phyloP scores from a whole-genome alignment of 2,113 vertebrate genomes.

The Spilogale gracilis region DNA sequence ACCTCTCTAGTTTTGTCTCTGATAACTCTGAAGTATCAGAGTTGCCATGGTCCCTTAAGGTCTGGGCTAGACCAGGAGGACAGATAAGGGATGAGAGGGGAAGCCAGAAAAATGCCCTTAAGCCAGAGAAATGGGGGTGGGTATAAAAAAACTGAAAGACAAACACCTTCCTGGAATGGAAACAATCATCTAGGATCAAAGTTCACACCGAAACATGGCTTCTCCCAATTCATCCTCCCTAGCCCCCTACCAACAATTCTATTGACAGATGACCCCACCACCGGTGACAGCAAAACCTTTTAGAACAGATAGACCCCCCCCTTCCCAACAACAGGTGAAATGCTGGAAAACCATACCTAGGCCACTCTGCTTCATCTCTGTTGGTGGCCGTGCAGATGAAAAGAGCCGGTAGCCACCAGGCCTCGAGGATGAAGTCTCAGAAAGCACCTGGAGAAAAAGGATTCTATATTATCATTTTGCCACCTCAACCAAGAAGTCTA shows the following conservation, averaged over 20 bases:
- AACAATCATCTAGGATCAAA: conserved; percentile 33
- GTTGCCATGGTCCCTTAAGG: conserved; percentile 68
- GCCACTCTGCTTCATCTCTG: conserved; percentile 98
- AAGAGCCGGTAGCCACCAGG: conserved; percentile 96
- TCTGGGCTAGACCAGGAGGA: conserved; percentile 61
- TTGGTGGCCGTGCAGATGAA: conserved; percentile 95
- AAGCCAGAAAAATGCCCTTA: conserved; percentile 66
- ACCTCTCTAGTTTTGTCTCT: conserved; percentile 71
- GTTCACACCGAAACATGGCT: conserved; percentile 1
- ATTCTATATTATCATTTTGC: not conserved
- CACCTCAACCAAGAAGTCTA: not conserved
- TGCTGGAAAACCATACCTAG: conserved; percentile 91
- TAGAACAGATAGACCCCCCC: conserved; percentile 61
- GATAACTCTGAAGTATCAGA: conserved; percentile 75
- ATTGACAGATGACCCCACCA: not conserved
- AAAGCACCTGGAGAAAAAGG: conserved; percentile 92
- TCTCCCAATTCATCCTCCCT: conserved; percentile 35
- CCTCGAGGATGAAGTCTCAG: conserved; percentile 95
- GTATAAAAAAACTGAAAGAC: conserved; percentile 49
- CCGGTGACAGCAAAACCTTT: conserved; percentile 13
- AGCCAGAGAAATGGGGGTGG: conserved; percentile 13
- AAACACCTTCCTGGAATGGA: conserved; percentile 44
- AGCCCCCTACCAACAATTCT: not conserved
- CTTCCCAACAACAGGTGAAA: conserved; percentile 40
- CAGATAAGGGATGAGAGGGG: conserved; percentile 68